Evolutionary conservation across 2,113 vertebrate species (phyloP).

Genomic region (Echinops telfairi): DNA sequence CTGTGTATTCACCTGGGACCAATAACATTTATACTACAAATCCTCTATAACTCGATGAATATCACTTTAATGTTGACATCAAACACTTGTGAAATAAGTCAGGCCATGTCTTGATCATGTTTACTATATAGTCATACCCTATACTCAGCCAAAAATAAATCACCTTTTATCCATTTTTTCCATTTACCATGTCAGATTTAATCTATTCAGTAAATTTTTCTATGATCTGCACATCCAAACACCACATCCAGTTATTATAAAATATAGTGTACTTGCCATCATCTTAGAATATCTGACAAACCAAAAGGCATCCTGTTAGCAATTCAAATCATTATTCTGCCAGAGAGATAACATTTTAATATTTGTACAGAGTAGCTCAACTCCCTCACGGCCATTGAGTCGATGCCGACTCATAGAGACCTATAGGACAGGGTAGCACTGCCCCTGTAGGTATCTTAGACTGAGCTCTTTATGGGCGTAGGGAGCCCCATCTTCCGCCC

Average conservation of each 20-base stretch:
- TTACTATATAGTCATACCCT: background rate
- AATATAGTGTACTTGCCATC: background rate
- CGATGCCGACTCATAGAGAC: too few relatives aligned
- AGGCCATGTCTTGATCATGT: background rate
- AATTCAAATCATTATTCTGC: background rate
- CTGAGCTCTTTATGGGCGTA: too few relatives aligned
- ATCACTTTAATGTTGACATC: background rate
- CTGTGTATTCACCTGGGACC: background rate
- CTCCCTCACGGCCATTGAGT: too few relatives aligned
- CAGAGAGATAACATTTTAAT: background rate
- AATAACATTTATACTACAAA: background rate
- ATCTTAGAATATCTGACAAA: background rate
- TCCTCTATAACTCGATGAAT: background rate
- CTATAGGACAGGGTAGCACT: too few relatives aligned
- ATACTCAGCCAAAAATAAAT: background rate
- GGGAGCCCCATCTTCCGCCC: too few relatives aligned
- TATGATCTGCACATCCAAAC: background rate
- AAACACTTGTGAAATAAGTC: background rate
- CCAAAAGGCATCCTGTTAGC: background rate
- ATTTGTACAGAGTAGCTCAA: background rate
- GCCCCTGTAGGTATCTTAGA: too few relatives aligned
- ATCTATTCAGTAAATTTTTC: slow-evolving; percentile 4
- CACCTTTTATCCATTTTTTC: background rate
- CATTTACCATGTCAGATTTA: background rate
- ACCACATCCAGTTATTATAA: background rate